Percentiles rank a stretch among this genome's conserved stretches.
Conservation (phyloP, 2,113 vertebrate genomes). For the Amblyornis subalaris region DNA sequence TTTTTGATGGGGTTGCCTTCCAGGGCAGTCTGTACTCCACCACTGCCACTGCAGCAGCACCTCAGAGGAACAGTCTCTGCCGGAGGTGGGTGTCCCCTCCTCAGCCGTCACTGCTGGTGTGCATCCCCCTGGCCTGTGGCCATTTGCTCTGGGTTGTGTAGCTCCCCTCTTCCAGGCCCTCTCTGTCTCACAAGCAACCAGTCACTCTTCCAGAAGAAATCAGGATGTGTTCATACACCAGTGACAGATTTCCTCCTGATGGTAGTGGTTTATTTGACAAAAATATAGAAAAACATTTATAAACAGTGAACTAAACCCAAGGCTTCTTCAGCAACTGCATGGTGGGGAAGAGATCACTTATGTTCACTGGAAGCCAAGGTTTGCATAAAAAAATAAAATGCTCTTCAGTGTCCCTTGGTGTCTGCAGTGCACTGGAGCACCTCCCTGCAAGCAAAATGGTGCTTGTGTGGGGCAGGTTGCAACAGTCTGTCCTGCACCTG, state of each 20-base stretch:
- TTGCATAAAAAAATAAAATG: background rate
- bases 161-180: background rate
- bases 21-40: rapidly evolving
- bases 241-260: background rate
- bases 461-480: background rate
- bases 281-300: background rate
- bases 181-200: rapidly evolving
- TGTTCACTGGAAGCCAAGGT: background rate
- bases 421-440: background rate
- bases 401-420: background rate
- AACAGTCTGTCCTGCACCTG: background rate
- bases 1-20: background rate
- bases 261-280: background rate
- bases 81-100: background rate
- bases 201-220: rapidly evolving
- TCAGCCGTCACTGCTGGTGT: background rate
- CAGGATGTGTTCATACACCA: background rate
- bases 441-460: background rate
- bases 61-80: background rate
- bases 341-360: background rate
- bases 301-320: background rate
- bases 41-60: background rate
- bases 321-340: background rate
- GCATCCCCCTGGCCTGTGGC: background rate
- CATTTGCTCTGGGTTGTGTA: background rate